Evolutionary conservation across 2,113 vertebrate species (phyloP), one percentile per base, ranked within the genome.

Genomic region (Macquaria ambigua): DNA sequence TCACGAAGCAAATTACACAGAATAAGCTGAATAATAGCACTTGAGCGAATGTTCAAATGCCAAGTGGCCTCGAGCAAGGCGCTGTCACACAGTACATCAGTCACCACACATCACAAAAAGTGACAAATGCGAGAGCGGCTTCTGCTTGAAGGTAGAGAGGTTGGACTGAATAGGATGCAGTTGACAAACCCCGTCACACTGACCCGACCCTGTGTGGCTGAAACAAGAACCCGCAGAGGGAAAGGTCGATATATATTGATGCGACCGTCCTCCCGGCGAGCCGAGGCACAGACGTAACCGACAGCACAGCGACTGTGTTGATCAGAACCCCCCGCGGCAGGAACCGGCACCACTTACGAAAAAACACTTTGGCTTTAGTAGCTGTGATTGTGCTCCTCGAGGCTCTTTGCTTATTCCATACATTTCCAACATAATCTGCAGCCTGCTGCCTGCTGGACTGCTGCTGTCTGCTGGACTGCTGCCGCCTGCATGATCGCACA

Each of bases 201-300:
- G 81, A 72, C 67, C 67, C 31, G 16, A 72, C 87, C 41, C 71
- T 0, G 56, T 28, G 82, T 8, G 56, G 15, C 78, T 82, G 83
- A 67, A 85, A 85, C 70, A 4, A 48, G 63, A 79, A 15, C 69
- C 58, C 8, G 46, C 41, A 1, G 74, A 66, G 82, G 21, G 50
- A 28, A 31, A 16, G 55, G 72, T 86, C 74, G 48, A 89, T 83
- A 21, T 89, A 87, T 89, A 87, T 87, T 55, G 81, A 84, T 6
- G 34, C 0, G 48, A 7, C 53, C 2, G 25, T 76, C 75, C 46
- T 75, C 73, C 18, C 14, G 2, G 50, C 50, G 31, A 78, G 69
- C 59, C 3, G 2, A 3, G 14, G 71, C 28, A 20, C 76, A 53
- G 71, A 14, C 34, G 20, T 37, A 6, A 74, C 74, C 31, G n/a